Evolutionary conservation across 2,797 vertebrate species (phyloP).

Genomic region (Hozukius guyotensis): DNA sequence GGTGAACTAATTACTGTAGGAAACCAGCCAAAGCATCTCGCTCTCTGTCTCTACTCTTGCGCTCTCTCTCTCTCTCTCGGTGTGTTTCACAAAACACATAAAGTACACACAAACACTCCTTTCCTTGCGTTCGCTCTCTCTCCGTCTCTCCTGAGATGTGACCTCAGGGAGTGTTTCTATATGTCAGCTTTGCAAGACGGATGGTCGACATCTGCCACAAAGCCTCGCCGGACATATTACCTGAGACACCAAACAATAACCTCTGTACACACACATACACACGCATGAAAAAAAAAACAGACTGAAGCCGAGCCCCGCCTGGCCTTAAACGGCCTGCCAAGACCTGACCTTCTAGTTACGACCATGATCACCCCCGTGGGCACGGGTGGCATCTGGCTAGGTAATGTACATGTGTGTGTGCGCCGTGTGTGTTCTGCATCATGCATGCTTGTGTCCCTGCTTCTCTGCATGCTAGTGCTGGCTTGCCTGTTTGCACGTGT

Average conservation of each 20-base stretch:
- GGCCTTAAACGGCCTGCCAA: constrained; percentile 72
- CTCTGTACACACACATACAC: constrained; percentile 12
- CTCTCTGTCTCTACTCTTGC: constrained; percentile 30
- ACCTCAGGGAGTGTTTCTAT: constrained; percentile 64
- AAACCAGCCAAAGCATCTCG: constrained; percentile 70
- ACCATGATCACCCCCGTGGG: constrained; percentile 80
- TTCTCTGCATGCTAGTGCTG: constrained; percentile 29
- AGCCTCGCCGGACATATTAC: constrained; percentile 77
- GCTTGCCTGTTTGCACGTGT: constrained; percentile 45
- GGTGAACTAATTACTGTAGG: constrained; percentile 75
- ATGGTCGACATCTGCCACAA: constrained; percentile 77
- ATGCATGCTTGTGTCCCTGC: constrained; percentile 17
- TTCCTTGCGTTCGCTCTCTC: constrained; percentile 12
- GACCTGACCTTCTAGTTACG: constrained; percentile 83
- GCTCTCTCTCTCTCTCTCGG: constrained; percentile 23
- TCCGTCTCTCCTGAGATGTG: constrained; percentile 50
- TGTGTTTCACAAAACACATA: not conserved
- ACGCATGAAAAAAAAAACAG: constrained; percentile 26
- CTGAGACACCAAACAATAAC: constrained; percentile 75
- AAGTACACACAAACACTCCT: not conserved
- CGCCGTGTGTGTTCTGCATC: constrained; percentile 38
- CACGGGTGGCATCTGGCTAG: constrained; percentile 79
- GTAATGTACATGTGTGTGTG: constrained; percentile 47
- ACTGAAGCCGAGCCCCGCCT: constrained; percentile 46
- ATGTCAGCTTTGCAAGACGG: constrained; percentile 77